Conservation (phyloP, 2,888 invertebrate species). For the Polydrusus cervinus region DNA sequence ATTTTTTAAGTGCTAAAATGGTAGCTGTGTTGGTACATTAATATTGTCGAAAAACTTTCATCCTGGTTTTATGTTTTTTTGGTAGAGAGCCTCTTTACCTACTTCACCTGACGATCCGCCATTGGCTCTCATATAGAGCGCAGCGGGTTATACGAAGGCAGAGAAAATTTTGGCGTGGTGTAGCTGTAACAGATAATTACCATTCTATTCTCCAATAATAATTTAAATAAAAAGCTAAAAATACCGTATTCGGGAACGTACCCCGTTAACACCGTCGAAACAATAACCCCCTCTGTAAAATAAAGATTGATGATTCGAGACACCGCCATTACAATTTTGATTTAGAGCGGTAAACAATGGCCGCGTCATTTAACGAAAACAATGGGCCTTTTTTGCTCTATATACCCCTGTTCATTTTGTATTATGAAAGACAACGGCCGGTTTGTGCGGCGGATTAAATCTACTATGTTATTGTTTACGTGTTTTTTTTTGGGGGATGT, state of each 20-base stretch:
- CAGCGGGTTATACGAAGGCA: no score
- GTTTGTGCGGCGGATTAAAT: conserved; percentile 43
- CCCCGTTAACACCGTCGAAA: conserved; percentile 2
- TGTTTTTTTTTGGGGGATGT: conserved; percentile 30
- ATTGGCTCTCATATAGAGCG: no score
- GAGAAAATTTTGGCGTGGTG: no score
- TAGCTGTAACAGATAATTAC: no score
- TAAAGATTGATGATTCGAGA: conserved; percentile 53
- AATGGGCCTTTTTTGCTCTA: conserved; percentile 42
- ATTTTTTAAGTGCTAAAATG: no score
- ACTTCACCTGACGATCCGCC: no score
- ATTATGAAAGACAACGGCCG: conserved; percentile 37
- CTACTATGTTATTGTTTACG: conserved; percentile 50
- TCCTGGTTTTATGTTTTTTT: no score
- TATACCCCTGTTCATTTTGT: conserved; percentile 26
- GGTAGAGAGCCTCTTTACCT: no score
- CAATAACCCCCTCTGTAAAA: conserved; percentile 36
- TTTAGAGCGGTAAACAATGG: conserved; percentile 46
- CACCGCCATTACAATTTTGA: conserved; percentile 51
- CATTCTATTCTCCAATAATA: no score
- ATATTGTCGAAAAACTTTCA: no score
- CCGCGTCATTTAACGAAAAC: conserved; percentile 50
- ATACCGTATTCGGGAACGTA: background rate
- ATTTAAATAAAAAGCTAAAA: background rate
- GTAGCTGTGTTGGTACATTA: no score